phyloP scores from a whole-genome alignment of 2,888 invertebrate genomes.

The Theodoxus fluviatilis region DNA sequence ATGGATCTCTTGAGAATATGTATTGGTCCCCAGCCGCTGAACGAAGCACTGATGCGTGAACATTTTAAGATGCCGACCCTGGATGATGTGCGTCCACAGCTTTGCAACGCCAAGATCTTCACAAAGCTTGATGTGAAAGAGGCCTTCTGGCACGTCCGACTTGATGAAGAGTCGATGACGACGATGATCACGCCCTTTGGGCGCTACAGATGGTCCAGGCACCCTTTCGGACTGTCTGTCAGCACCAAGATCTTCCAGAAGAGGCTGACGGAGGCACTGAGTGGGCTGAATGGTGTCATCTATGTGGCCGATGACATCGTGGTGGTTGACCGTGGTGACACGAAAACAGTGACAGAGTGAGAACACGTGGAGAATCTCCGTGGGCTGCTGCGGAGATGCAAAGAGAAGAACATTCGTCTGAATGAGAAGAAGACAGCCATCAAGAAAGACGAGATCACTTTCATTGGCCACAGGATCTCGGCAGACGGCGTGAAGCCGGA shows the following conservation, averaged over 20 bases:
- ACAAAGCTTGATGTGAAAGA: conserved; percentile 40
- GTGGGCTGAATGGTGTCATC: conserved; percentile 31
- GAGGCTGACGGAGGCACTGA: conserved; percentile 31
- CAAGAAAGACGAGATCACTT: conserved; percentile 23
- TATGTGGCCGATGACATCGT: conserved; percentile 34
- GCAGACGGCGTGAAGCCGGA: conserved; percentile 34
- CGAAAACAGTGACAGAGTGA: conserved; percentile 24
- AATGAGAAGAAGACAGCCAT: conserved; percentile 24
- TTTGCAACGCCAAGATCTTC: conserved; percentile 36
- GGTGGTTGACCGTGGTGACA: conserved; percentile 32
- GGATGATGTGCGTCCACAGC: conserved; percentile 39
- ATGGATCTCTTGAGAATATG: no score
- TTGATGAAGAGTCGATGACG: conserved; percentile 36
- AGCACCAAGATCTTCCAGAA: conserved; percentile 36
- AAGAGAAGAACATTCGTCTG: conserved; percentile 16
- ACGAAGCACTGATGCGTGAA: conserved; percentile 31
- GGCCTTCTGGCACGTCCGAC: conserved; percentile 37
- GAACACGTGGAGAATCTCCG: conserved; percentile 30
- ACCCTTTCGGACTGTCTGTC: conserved; percentile 13
- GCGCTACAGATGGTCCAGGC: conserved; percentile 33
- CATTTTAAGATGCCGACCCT: conserved; percentile 35
- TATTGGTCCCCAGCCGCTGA: conserved; percentile 30
- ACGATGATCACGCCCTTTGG: conserved; percentile 44
- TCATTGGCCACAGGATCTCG: conserved; percentile 36
- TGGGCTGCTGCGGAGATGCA: conserved; percentile 23